Conservation (phyloP, 2,888 invertebrate species). For the Pinctada fucata region DNA sequence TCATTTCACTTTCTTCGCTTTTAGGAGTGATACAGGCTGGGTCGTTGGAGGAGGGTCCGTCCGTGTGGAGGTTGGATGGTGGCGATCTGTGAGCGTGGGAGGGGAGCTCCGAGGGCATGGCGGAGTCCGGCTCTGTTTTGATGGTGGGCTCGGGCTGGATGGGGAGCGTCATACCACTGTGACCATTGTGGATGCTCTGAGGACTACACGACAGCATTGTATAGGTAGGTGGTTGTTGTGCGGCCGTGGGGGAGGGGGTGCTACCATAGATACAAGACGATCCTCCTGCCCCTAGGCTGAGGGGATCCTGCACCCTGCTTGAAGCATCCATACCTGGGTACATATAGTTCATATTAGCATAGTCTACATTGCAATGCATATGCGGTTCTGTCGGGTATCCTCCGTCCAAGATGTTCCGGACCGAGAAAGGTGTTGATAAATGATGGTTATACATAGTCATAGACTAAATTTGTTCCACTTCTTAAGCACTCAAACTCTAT, state of each 20-base stretch:
- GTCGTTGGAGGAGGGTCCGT: constrained; percentile 15
- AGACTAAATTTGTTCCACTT: constrained; percentile 44
- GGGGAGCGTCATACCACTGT: constrained; percentile 26
- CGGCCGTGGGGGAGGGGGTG: constrained; percentile 48
- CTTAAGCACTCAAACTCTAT: constrained; percentile 43
- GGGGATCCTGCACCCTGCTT: constrained; percentile 44
- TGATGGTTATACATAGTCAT: constrained; percentile 53
- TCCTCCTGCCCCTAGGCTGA: constrained; percentile 36
- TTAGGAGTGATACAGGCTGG: constrained; percentile 34
- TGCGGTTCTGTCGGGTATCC: constrained; percentile 36
- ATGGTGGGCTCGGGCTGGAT: constrained; percentile 16
- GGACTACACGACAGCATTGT: constrained; percentile 60
- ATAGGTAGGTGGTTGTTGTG: constrained; percentile 55
- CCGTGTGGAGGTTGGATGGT: constrained; percentile 11
- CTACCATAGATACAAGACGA: constrained; percentile 56
- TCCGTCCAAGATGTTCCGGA: constrained; percentile 48
- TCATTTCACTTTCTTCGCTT: constrained; percentile 36
- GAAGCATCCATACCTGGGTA: constrained; percentile 29
- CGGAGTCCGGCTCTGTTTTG: constrained; percentile 11
- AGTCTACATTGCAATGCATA: constrained; percentile 55
- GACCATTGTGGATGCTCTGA: neutral
- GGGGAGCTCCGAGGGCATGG: constrained; percentile 15
- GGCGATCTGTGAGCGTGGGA: constrained; percentile 1
- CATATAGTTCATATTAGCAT: constrained; percentile 36
- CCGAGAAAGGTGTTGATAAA: constrained; percentile 53